These are phyloP conservation scores for Iguana delicatissima DNA, from an alignment of 2,797 vertebrate genomes.

Conservation along the genomic window DNA sequence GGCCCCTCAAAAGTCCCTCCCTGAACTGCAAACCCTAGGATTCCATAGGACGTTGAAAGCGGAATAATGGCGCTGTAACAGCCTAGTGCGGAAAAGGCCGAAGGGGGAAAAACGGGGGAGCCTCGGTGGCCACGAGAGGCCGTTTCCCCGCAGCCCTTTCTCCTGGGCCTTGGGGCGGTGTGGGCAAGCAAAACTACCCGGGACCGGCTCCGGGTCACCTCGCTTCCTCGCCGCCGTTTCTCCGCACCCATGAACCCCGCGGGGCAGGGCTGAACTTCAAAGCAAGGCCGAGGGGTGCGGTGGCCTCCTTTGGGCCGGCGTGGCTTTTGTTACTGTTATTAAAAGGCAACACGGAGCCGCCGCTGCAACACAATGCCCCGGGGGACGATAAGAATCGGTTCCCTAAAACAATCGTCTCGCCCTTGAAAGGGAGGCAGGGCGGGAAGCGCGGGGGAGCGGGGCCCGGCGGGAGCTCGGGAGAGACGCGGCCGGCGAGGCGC, in stretches of 20 bases:
- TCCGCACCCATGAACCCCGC: slow-evolving; percentile 74
- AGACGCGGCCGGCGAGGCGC: no score
- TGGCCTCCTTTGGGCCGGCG: not conserved
- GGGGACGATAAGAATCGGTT: slow-evolving; percentile 78
- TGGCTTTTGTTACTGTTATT: no score
- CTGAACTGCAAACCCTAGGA: no score
- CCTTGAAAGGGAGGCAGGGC: slow-evolving; percentile 39
- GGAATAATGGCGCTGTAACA: no score
- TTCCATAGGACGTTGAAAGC: no score
- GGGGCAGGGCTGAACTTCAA: slow-evolving; percentile 82
- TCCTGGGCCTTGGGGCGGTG: slow-evolving; percentile 50
- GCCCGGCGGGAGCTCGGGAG: no score
- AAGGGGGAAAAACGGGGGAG: no score
- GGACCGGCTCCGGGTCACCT: slow-evolving; percentile 73
- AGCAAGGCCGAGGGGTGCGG: slow-evolving; percentile 71
- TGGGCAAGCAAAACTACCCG: slow-evolving; percentile 49
- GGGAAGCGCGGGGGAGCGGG: rapidly evolving
- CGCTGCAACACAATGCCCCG: slow-evolving; percentile 80
- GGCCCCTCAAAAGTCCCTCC: no score
- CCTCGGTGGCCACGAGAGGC: not conserved
- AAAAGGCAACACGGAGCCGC: slow-evolving; percentile 62
- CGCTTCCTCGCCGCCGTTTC: slow-evolving; percentile 72
- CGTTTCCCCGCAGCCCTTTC: slow-evolving; percentile 43
- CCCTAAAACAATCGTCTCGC: slow-evolving; percentile 77
- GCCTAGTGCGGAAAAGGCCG: no score